A percentile compares a stretch with the other conserved stretches of the same genome.
Evolutionary conservation across 1,140 invertebrate genomes (phyloP).

Genomic region (Lucilia sericata): DNA sequence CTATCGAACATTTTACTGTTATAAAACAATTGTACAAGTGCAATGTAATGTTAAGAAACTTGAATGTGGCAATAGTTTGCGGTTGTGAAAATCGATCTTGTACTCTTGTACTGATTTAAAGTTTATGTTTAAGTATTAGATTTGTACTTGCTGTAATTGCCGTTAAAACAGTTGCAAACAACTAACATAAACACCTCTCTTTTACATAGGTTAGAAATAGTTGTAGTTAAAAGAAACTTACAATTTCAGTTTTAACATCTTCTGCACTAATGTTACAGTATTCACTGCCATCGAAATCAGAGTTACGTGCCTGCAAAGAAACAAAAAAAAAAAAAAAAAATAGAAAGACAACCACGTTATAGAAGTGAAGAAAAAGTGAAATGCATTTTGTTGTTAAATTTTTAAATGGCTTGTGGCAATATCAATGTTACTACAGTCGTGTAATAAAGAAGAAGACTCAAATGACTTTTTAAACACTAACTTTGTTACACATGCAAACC

Average conservation of each 20-base stretch:
- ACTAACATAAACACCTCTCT: too few species aligned
- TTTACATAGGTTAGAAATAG: too few species aligned
- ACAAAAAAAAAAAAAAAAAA: conserved; percentile 45
- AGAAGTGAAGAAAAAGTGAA: conserved; percentile 46
- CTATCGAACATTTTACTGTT: too few species aligned
- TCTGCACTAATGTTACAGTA: conserved; percentile 66
- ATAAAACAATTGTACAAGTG: too few species aligned
- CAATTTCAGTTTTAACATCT: conserved; percentile 67
- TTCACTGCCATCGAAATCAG: conserved; percentile 61
- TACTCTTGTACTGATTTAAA: too few species aligned
- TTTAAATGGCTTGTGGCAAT: conserved; percentile 28
- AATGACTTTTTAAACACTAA: background rate
- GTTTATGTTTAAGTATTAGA: too few species aligned
- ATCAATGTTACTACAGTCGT: background rate
- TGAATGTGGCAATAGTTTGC: too few species aligned
- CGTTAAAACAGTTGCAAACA: too few species aligned
- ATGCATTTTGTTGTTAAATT: conserved; percentile 22
- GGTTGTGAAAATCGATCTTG: too few species aligned
- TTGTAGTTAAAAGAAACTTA: conserved; percentile 53
- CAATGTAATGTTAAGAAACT: too few species aligned
- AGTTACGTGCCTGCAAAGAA: conserved; percentile 45
- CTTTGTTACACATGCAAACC: background rate
- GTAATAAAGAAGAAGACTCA: background rate
- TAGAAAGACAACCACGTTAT: conserved; percentile 7
- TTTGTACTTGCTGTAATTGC: too few species aligned